These are phyloP conservation scores for Passer domesticus DNA, from an alignment of 2,113 vertebrate species.

Conservation along the genomic window DNA sequence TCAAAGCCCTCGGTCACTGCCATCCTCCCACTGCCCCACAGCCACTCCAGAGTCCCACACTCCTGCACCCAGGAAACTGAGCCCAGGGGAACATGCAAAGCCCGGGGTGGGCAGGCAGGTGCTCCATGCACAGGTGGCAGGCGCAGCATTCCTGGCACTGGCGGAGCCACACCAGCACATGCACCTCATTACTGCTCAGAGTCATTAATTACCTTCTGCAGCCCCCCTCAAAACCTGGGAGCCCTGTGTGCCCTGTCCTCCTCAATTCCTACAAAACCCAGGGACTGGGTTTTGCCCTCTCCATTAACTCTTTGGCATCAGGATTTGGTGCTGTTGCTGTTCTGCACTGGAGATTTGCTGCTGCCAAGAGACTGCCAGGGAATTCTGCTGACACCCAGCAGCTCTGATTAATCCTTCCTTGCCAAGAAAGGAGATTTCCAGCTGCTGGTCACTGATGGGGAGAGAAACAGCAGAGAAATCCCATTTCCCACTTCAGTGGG, in stretches of 20 bases:
- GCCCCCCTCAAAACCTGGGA: neutral
- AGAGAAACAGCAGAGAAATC: neutral
- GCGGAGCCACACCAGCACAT: neutral
- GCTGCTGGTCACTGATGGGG: neutral
- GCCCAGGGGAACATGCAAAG: slow-evolving; percentile 64
- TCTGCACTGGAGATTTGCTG: neutral
- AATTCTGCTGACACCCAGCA: neutral
- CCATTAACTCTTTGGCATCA: neutral
- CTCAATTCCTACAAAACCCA: neutral
- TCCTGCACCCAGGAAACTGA: neutral
- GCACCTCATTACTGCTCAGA: neutral
- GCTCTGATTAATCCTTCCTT: neutral
- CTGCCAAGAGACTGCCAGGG: neutral
- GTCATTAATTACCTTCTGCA: neutral
- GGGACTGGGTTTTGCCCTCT: neutral
- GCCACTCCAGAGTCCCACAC: neutral
- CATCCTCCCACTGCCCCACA: neutral
- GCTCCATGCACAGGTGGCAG: neutral
- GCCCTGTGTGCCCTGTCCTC: neutral
- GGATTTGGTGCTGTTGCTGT: neutral
- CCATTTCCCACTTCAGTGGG: neutral
- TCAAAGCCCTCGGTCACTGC: rapidly evolving
- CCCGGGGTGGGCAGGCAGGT: slow-evolving; percentile 7
- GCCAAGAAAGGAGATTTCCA: neutral
- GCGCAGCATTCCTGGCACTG: neutral